Evolutionary conservation across 2,113 vertebrate species (phyloP), one percentile per base, ranked within the genome.

Genomic region (Callipepla californica): DNA sequence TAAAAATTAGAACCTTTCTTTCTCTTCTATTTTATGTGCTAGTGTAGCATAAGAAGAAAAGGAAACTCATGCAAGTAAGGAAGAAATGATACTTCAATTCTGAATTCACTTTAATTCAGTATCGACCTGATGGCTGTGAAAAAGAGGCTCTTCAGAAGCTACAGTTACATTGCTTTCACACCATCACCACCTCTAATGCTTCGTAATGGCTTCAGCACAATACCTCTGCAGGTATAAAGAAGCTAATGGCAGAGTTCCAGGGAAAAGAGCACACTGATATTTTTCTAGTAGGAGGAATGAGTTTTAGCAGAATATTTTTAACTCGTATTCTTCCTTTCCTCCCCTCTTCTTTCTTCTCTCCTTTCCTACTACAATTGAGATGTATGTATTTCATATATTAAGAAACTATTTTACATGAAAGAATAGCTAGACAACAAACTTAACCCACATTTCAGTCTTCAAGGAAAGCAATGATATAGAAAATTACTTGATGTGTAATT

Each of bases 161-260:
- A 66, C 34, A 55, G 55, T 66, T 79, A 70, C 14, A 19, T 80
- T 87, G 80, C 76, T 74, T 81, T 51, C 22, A 30, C 76, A 72
- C 73, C 70, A 65, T 67, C 38, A 68, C 44, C 57, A 73, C 80
- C 58, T 62, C 2, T 51, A 87, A 77, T 36, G 28, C 48, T 93
- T 76, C 61, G 84, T 53, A 93, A 89, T 57, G 61, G 85, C 51
- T 69, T 77, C 89, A 78, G 67, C 42, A 93, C 53, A 79, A 82
- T 76, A 50, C 25, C 47, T 92, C 66, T 74, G 44, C 57, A 67
- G 50, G 21, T 67, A 88, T 19, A 85, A 93, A 88, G 66, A 73
- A 59, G 72, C 7, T 92, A 81, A 90, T 30, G 18, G 76, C 65
- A 72, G 40, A 36, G 68, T 65, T 93, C 40, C 59, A 30, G 32